Evolutionary conservation across 2,113 vertebrate species (phyloP), one percentile per base, ranked within the genome.

Genomic region (Salvelinus fontinalis): DNA sequence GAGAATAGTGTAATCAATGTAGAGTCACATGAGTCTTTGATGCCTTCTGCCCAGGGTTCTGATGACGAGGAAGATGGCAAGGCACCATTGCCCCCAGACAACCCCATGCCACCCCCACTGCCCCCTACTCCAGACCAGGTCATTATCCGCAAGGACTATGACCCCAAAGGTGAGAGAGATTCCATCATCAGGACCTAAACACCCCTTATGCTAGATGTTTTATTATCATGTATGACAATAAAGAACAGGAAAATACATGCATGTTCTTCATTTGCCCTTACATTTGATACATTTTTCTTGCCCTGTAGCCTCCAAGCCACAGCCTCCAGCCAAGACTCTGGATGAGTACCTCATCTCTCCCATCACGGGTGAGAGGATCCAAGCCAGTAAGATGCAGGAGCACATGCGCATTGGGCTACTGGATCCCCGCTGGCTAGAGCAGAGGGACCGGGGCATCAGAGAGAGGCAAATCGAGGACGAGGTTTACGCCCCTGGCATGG

Each of bases 371-470:
- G 98, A 99, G 91, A 98, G 96, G 86, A 99, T 99, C 75, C 97
- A 93, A 1, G 98, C 98, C 87, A 99, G 98, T 85, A 99, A 99
- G 89, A 99, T 99, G 97, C 98, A 99, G 77, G 98, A 99, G 60
- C 98, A 99, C 86, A 99, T 99, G 98, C 94, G 97, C 8, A 99
- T 99, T 2, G 98, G 98, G 7, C 95, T 99, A 16, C 95, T 99
- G 79, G 98, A 99, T 77, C 98, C 98, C 0, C 98, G 97, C 24
- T 99, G 98, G 98, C 86, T 99, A 87, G 97, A 99, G 89, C 97
- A 99, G 89, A 93, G 97, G 0, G 97, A 99, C 70, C 96, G 97
- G 48, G 96, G 95, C 80, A 97, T 98, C 85, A 94, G 97, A 1
- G 97, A 99, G 88, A 95, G 97, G 44, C 98, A 99, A 93, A 98